Conservation (phyloP, 2,113 vertebrate species). For the Psammodynastes pulverulentus region DNA sequence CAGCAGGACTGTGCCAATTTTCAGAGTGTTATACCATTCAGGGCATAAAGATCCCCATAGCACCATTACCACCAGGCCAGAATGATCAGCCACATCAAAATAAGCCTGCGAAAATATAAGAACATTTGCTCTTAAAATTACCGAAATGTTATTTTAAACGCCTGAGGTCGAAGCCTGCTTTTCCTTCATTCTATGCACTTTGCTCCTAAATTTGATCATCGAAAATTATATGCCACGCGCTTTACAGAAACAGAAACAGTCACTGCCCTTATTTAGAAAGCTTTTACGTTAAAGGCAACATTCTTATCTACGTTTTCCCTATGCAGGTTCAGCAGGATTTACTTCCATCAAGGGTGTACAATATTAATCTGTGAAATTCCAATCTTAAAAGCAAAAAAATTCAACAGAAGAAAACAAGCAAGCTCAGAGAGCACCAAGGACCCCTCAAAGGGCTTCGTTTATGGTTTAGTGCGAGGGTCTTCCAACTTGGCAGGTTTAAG, state of each 20-base stretch:
- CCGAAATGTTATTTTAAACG: neutral
- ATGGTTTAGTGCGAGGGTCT: neutral
- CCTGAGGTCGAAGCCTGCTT: neutral
- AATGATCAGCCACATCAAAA: conserved; percentile 90
- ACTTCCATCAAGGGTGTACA: neutral
- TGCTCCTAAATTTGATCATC: neutral
- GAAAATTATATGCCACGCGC: neutral
- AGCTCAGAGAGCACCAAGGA: neutral
- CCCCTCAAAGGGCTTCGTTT: neutral
- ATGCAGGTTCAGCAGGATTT: neutral
- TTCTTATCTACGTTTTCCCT: neutral
- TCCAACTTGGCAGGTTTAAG: too few relatives aligned
- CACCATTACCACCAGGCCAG: conserved; percentile 84
- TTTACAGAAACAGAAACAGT: neutral
- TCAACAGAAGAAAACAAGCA: neutral
- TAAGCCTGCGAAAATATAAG: conserved; percentile 74
- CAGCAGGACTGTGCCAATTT: conserved; percentile 80
- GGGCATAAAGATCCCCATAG: conserved; percentile 89
- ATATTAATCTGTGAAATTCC: neutral
- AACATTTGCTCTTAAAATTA: neutral
- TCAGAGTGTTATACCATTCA: conserved; percentile 85
- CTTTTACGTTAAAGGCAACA: neutral
- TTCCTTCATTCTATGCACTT: neutral
- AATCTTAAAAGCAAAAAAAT: neutral
- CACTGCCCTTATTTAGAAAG: neutral